Evolutionary conservation across 2,888 invertebrate genomes (phyloP), one percentile per base, ranked within the genome.

Genomic region (Idaea biselata): DNA sequence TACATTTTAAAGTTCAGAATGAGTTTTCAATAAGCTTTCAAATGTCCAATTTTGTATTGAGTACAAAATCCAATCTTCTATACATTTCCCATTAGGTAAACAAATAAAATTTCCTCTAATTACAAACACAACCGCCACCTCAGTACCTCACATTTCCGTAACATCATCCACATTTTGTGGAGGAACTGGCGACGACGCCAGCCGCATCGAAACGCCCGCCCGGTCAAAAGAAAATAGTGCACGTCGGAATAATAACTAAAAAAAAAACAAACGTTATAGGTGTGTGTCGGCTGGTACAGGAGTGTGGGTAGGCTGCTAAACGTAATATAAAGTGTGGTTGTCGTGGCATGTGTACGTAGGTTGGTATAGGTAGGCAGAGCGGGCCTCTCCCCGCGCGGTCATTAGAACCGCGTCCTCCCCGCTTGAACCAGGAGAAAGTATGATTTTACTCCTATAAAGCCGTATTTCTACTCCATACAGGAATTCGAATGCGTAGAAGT

Each of bases 401-500:
- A 93, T 93, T 93, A 93, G 93, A 83, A 79, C 84, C 86, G 80
- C 83, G 76, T 79, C 73, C 84, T 86, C 85, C 86, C 82, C 86
- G 74, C 85, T 76, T 85, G 84, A 83, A 85, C 78, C 82, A 86
- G 84, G 91, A 91, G 91, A 92, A 92, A 92, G 91, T 92, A 91
- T 91, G 92, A 92, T 91, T 92, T 91, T 91, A 89, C 91, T 91
- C 91, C 90, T 88, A 91, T 91, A 92, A 92, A 91, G 91, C 91
- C 89, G 91, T 91, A 92, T 91, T 92, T 91, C 92, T 91, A 91
- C 91, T 91, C 87, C 91, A 91, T 91, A 91, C 89, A 90, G 91
- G 90, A 91, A 92, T 92, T 90, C 89, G 88, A 91, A 88, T 89
- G 89, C 87, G 84, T 74, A 76, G 80, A 89, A 90, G 87, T 88